Evolutionary conservation across 2,797 vertebrate species (phyloP), one percentile per base, ranked within the genome.

Genomic region (Loriculus beryllinus): DNA sequence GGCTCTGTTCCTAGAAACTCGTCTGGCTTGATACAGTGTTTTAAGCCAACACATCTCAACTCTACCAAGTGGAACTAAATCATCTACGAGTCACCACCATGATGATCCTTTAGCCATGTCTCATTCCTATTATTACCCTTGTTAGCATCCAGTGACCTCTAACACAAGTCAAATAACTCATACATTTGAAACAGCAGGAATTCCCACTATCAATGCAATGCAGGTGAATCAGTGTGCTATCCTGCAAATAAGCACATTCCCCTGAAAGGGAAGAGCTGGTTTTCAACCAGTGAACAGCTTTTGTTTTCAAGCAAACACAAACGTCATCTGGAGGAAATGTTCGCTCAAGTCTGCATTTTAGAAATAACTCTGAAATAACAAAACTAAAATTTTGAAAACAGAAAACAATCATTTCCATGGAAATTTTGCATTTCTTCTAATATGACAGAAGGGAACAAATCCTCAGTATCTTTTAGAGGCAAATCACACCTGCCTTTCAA

Each of bases 1-100:
- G 94, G 95, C 95, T 91, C 87, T 37, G 75, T 42, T 93, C 93
- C 91, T 82, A 93, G 93, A 92, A 91, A 89, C 68, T 69, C 21
- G 1, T 54, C 90, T 59, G 84, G 29, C 75, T 72, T 26, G 35
- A 72, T 16, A 25, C 54, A 39, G 71, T 22, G 18, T 2, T 65
- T 72, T 2, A 49, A 89, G 91, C 87, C 93, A 96, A 92, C 47
- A 93, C 52, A 47, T 87, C 82, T 12, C 67, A 76, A 82, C 60
- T 85, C 64, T 33, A 72, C 49, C 31, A 6, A 85, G 68, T 51
- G 71, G 81, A 91, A 91, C 64, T 87, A 87, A 93, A 95, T 80
- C 82, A 74, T 80, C 60, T 80, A 79, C 65, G 33, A 91, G 93
- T 65, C 81, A 79, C 9, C 16, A 2, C 67, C 7, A 12, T 0